Conservation (phyloP, 1,140 invertebrate species). For the Cyrtorhinus lividipennis region DNA sequence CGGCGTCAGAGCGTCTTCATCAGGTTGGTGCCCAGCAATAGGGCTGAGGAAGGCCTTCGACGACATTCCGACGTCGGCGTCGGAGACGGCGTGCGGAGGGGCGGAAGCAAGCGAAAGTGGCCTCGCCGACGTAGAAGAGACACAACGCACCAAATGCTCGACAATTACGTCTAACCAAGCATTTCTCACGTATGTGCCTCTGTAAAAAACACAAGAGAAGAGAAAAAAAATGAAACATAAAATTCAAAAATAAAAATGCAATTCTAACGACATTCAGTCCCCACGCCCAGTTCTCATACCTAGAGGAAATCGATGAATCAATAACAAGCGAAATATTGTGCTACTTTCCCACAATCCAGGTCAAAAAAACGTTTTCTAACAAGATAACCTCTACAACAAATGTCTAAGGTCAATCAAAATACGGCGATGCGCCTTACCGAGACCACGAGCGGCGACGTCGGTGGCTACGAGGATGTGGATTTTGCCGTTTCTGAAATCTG, state of each 20-base stretch:
- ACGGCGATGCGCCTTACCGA: too few species aligned
- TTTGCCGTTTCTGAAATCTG: conserved; percentile 84
- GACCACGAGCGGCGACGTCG: conserved; percentile 93
- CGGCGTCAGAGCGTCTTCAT: too few species aligned
- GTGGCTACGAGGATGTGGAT: conserved; percentile 95
- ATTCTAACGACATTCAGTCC: not conserved
- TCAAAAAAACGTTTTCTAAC: too few species aligned
- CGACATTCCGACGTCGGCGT: too few species aligned
- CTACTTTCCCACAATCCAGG: too few species aligned
- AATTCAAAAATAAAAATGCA: not conserved
- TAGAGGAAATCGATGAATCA: too few species aligned
- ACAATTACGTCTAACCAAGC: conserved; percentile 10
- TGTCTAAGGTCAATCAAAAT: too few species aligned
- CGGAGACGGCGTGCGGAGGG: not conserved
- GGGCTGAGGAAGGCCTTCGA: too few species aligned
- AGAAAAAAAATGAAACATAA: conserved; percentile 11
- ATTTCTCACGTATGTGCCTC: conserved; percentile 16
- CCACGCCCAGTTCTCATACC: too few species aligned
- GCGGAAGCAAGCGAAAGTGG: not conserved
- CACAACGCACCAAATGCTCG: conserved; percentile 15
- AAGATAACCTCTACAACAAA: too few species aligned
- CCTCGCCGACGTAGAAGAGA: conserved; percentile 11
- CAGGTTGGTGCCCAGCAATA: too few species aligned
- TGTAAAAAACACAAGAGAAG: conserved; percentile 12
- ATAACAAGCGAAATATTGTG: too few species aligned